Evolutionary conservation across 2,113 vertebrate genomes (phyloP).

Genomic region (Eurystomus gularis): DNA sequence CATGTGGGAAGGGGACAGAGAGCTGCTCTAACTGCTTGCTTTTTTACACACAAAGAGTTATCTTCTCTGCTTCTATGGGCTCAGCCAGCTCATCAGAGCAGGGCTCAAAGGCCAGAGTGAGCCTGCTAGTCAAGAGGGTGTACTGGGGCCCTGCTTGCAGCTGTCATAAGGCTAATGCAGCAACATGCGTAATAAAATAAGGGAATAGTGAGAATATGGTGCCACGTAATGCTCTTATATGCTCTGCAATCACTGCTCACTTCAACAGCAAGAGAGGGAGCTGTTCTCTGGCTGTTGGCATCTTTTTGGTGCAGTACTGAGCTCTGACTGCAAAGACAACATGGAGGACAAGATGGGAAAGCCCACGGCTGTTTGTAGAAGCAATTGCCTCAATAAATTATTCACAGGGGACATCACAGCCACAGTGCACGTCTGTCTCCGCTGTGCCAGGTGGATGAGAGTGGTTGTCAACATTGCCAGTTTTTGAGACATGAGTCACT

Average conservation of each 20-base stretch:
- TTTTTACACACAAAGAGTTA: background rate
- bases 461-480: background rate
- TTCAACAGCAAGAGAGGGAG: background rate
- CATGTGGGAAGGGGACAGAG: background rate
- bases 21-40: background rate
- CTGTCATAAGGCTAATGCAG: background rate
- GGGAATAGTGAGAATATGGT: background rate
- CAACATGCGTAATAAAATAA: background rate
- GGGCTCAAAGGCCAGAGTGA: background rate
- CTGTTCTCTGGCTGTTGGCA: background rate
- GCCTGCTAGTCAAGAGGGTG: background rate
- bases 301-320: background rate
- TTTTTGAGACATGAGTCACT: background rate
- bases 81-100: background rate
- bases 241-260: background rate
- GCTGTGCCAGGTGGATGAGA: background rate
- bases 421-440: background rate
- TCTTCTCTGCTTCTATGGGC: background rate
- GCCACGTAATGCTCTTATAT: background rate
- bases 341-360: background rate
- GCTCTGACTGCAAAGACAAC: background rate
- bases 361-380: background rate
- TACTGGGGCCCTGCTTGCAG: background rate
- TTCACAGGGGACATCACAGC: background rate
- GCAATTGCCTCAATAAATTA: background rate